Conservation (phyloP, 1,140 invertebrate species). For the Thereuonema tuberculata region DNA sequence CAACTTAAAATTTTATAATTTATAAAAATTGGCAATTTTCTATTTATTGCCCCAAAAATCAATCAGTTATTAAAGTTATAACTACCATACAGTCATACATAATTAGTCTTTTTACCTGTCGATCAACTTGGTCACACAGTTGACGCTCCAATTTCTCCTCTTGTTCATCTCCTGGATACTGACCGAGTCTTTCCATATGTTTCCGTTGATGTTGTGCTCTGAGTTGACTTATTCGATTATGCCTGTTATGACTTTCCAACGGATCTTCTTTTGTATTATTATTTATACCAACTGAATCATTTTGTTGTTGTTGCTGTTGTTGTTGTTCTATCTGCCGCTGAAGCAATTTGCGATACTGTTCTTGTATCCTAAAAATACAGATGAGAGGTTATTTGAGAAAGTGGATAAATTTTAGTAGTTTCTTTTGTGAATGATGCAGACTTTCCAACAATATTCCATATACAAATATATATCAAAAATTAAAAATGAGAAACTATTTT, state of each 20-base stretch:
- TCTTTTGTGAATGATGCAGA: no score
- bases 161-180: constrained; percentile 34
- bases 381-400: no score
- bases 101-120: no score
- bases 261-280: constrained; percentile 8
- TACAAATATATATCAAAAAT: neutral
- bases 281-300: neutral
- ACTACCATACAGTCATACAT: no score
- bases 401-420: no score
- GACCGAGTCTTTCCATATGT: constrained; percentile 38
- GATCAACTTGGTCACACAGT: no score
- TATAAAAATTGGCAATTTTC: no score
- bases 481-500: constrained; percentile 3
- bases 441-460: neutral
- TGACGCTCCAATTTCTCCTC: no score
- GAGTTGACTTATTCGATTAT: constrained; percentile 40
- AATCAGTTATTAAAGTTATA: no score
- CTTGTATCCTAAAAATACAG: constrained; percentile 27
- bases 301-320: no score
- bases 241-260: constrained; percentile 20
- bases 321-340: constrained; percentile 24
- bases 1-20: no score
- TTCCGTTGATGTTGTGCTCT: constrained; percentile 38
- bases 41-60: no score
- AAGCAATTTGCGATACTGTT: constrained; percentile 33